phyloP scores from a whole-genome alignment of 2,888 invertebrate species.

The Tanypteryx hageni region DNA sequence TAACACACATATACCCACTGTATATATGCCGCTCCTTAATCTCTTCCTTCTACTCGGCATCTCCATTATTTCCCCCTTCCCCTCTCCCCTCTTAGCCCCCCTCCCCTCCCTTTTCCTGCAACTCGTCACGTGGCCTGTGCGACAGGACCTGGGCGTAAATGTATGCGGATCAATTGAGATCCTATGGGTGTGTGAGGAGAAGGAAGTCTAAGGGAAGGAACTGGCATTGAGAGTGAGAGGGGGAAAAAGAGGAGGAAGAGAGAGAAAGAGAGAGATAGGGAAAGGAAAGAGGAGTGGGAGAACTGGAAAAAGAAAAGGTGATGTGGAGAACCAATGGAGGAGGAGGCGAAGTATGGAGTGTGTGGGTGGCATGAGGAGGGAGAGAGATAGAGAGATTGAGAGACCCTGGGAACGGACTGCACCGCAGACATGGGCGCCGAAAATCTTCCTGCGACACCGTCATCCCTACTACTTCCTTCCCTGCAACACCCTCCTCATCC shows the following conservation, averaged over 20 bases:
- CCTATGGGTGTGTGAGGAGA: neutral
- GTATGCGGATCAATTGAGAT: constrained; percentile 38
- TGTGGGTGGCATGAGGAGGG: neutral
- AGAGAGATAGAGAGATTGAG: neutral
- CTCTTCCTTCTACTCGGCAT: neutral
- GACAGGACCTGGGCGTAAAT: neutral
- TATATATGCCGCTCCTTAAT: no score
- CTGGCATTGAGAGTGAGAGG: neutral
- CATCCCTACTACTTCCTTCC: neutral
- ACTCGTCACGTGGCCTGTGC: neutral
- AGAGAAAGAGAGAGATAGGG: neutral
- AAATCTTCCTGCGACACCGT: constrained; percentile 23
- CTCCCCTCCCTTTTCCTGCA: neutral
- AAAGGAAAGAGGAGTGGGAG: neutral
- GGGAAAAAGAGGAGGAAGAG: neutral
- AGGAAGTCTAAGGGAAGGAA: neutral
- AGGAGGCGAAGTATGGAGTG: neutral
- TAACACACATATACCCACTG: no score
- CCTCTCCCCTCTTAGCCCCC: no score
- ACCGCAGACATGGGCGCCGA: constrained; percentile 45
- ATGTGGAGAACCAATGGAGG: neutral
- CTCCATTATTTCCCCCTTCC: neutral
- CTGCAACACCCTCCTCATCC: neutral
- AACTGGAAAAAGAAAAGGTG: no score
- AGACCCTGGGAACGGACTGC: neutral